Evolutionary conservation across 2,113 vertebrate species (phyloP).

Genomic region (Corynorhinus townsendii): DNA sequence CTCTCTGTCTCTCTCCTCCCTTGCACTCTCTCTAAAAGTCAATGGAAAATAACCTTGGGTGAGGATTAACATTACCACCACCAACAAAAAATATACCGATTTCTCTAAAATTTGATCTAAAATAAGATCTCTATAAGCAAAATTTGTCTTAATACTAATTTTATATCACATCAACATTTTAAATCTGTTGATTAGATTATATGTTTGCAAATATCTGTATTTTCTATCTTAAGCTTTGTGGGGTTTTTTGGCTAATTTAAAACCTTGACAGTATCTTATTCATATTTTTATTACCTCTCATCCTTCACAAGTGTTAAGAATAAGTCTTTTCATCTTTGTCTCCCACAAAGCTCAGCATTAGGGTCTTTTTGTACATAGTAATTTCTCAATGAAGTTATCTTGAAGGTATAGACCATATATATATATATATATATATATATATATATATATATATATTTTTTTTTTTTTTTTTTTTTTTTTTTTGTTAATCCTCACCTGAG

Average conservation of each 20-base stretch:
- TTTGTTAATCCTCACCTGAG: no score
- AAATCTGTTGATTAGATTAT: neutral
- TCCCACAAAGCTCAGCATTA: neutral
- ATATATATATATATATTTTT: no score
- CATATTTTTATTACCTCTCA: constrained; percentile 4
- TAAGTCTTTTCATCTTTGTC: neutral
- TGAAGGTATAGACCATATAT: neutral
- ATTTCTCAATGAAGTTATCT: neutral
- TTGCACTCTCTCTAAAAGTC: no score
- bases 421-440: no score
- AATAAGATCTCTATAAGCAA: constrained; percentile 10
- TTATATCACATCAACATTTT: constrained; percentile 7
- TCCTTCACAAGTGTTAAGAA: neutral
- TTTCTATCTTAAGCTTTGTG: neutral
- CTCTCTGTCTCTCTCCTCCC: no score
- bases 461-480: no score
- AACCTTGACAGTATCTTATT: neutral
- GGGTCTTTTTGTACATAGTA: neutral
- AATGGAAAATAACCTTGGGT: no score
- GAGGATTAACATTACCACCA: no score
- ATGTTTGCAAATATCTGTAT: neutral
- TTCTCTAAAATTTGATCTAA: neutral
- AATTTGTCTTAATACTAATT: neutral
- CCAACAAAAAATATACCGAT: no score
- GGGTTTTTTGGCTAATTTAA: constrained; percentile 13